Percentiles rank a stretch among this genome's conserved stretches.
Conservation (phyloP, 2,888 invertebrate genomes). For the Chymomyza fuscimana region DNA sequence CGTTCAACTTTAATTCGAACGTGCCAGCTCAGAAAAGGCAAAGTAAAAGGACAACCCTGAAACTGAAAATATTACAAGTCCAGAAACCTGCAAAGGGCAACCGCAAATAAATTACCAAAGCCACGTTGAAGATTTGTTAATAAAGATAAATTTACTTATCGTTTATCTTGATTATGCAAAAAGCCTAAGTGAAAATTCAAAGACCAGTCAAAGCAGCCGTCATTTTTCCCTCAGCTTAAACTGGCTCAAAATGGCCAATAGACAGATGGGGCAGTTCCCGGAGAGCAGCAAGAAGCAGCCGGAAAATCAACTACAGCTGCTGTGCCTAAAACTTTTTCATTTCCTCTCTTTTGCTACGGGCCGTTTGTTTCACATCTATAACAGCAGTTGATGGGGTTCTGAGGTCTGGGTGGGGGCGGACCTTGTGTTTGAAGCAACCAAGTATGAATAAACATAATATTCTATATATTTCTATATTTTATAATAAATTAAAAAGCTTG, state of each 20-base stretch:
- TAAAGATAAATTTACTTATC: constrained; percentile 72
- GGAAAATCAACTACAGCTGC: constrained; percentile 31
- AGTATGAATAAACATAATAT: constrained; percentile 60
- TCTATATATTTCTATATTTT: constrained; percentile 67
- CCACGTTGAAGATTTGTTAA: constrained; percentile 71
- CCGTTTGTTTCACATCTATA: constrained; percentile 43
- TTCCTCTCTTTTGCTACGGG: constrained; percentile 40
- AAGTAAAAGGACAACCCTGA: background rate
- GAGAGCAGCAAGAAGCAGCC: background rate
- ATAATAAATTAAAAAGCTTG: constrained; percentile 70
- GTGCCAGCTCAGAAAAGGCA: constrained; percentile 3
- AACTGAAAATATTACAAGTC: background rate
- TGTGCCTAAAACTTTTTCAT: constrained; percentile 62
- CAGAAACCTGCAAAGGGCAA: constrained; percentile 5
- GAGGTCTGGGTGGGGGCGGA: background rate
- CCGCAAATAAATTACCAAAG: constrained; percentile 66
- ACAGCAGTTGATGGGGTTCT: background rate
- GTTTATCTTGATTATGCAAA: constrained; percentile 72
- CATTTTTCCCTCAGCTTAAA: background rate
- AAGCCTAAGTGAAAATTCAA: constrained; percentile 71
- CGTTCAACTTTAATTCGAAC: background rate
- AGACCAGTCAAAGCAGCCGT: constrained; percentile 33
- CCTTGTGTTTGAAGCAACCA: constrained; percentile 9
- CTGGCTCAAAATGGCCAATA: constrained; percentile 6
- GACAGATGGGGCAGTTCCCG: constrained; percentile 33